Evolutionary conservation across 2,888 invertebrate species (phyloP), one percentile per base, ranked within the genome.

Genomic region (Oscheius sp.): DNA sequence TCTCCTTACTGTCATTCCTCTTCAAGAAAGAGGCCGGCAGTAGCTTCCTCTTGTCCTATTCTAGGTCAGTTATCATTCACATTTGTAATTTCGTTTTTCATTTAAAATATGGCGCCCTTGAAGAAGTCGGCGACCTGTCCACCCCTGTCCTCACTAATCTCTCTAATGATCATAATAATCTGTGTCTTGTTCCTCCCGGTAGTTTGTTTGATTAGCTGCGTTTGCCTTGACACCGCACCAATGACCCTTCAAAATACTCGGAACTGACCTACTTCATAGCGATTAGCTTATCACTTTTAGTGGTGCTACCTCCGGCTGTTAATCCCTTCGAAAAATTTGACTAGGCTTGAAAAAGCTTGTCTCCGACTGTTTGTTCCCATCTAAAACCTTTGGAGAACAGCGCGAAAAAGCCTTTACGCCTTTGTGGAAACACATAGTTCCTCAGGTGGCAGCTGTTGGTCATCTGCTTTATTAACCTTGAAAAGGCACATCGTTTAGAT

Each of bases 161-260:
- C 13, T 13, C 18, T 49, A 13, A 16, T 49, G n/a, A n/a, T 49
- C 49, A 16, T 18, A n/a, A n/a, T 18, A 49, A 49, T 25, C 21
- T 16, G 2, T 7, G 7, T 55, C 55, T 23, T 25, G 23, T 23
- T 6, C 21, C 55, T 25, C 5, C 23, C 16, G 23, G 25, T 55
- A 16, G 41, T 21, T 12, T 61, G 43, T 61, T 61, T 61, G 61
- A 43, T 61, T 61, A 61, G 43, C 43, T 61, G 43, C 41, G 43
- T 61, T 61, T 61, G 61, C 61, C 61, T 41, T 61, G 61, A 61
- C 21, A 61, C 43, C 18, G 23, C 61, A 18, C 21, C 61, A 45
- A 61, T 43, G 29, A 41, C 29, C 61, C 61, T n/a, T 41, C 43
- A 43, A 61, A 61, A 61, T 61, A 61, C 41, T 61, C 41, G 16